Conservation (phyloP, 1,140 invertebrate genomes). For the Trichoplusia ni region DNA sequence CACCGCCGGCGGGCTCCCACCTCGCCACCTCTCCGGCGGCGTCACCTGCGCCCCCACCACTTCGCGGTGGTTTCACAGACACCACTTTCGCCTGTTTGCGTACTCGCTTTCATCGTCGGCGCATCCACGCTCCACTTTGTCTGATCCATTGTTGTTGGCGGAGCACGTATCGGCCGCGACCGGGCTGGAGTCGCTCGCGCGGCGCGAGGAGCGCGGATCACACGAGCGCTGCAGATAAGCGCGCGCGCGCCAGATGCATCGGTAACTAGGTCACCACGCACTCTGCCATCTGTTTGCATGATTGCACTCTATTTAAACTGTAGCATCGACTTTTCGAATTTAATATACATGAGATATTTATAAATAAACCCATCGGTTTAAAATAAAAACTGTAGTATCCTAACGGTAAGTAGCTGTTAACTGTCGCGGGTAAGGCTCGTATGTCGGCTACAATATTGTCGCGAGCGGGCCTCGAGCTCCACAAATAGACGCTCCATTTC, state of each 20-base stretch:
- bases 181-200: slow-evolving; percentile 8
- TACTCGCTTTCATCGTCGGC: slow-evolving; percentile 67
- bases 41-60: slow-evolving; percentile 58
- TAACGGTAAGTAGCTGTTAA: slow-evolving; percentile 40
- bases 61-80: slow-evolving; percentile 63
- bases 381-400: slow-evolving; percentile 17
- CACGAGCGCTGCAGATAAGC: slow-evolving; percentile 48
- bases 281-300: slow-evolving; percentile 65
- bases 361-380: slow-evolving; percentile 23
- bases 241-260: slow-evolving; percentile 63
- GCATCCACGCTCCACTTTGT: slow-evolving; percentile 48
- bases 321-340: neutral
- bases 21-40: slow-evolving; percentile 8
- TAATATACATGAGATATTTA: slow-evolving; percentile 15
- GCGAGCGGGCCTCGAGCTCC: slow-evolving; percentile 71
- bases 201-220: slow-evolving; percentile 37
- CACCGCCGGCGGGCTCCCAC: slow-evolving; percentile 32
- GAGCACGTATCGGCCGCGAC: slow-evolving; percentile 9
- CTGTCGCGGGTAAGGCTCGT: slow-evolving; percentile 53
- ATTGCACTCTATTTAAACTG: slow-evolving; percentile 48
- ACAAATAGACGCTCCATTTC: slow-evolving; percentile 79
- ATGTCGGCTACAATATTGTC: slow-evolving; percentile 72
- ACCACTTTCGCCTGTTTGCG: slow-evolving; percentile 68
- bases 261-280: slow-evolving; percentile 65
- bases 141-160: neutral